Conservation (phyloP, 2,113 vertebrate species). For the Apaloderma vittatum region DNA sequence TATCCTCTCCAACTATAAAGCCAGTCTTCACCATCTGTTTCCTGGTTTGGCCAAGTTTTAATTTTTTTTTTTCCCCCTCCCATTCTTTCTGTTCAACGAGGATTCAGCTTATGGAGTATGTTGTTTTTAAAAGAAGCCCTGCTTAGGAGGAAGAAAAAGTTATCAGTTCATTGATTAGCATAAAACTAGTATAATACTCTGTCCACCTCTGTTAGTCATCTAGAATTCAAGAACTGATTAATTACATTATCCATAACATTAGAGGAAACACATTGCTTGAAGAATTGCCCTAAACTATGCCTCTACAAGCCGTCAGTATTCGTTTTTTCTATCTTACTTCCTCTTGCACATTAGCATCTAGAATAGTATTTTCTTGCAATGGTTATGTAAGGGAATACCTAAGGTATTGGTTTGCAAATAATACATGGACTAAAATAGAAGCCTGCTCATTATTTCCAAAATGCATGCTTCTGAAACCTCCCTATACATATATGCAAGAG, state of each 20-base stretch:
- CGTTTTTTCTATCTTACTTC: not conserved
- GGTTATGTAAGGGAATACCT: not conserved
- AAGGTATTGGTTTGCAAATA: not conserved
- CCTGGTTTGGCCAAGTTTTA: not conserved
- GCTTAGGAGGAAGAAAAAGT: not conserved
- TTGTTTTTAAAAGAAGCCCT: not conserved
- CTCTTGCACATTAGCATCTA: not conserved
- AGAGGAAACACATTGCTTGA: not conserved
- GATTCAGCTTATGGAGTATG: not conserved
- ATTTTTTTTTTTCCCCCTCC: not conserved
- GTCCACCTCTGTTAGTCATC: not conserved
- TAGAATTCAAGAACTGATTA: not conserved
- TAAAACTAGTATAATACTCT: not conserved
- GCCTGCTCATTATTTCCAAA: not conserved
- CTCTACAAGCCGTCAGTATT: not conserved
- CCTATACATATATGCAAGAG: not conserved
- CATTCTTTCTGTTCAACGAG: not conserved
- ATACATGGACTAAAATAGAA: not conserved
- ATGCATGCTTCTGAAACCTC: not conserved
- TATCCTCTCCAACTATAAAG: not conserved
- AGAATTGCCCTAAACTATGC: not conserved
- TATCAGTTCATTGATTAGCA: not conserved
- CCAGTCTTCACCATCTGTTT: slow-evolving; percentile 11
- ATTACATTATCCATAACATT: not conserved
- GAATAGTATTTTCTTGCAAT: not conserved